A percentile compares a stretch with the other conserved stretches of the same genome.
These are phyloP conservation scores for Drosophila malerkotliana DNA, from an alignment of 1,140 invertebrate genomes.

Conservation along the genomic window DNA sequence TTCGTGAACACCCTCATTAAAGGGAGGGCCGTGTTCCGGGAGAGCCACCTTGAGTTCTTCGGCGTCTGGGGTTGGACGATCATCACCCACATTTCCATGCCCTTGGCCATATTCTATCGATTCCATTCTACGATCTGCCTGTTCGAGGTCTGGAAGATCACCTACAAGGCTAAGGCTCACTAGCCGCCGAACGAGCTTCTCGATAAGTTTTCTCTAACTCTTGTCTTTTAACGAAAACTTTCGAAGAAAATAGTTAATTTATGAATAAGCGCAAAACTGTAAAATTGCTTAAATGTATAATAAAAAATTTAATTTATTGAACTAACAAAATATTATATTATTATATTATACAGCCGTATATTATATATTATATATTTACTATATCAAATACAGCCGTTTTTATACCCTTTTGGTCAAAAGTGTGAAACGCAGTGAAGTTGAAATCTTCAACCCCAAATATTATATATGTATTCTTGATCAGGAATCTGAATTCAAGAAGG, in stretches of 20 bases:
- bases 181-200: conserved; percentile 19
- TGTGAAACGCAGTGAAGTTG: too few species aligned
- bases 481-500: too few species aligned
- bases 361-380: too few species aligned
- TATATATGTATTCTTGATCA: too few species aligned
- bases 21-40: conserved; percentile 91
- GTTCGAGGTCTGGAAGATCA: conserved; percentile 98
- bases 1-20: conserved; percentile 93
- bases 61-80: conserved; percentile 94
- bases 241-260: conserved; percentile 25
- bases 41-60: conserved; percentile 91
- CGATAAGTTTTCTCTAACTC: neutral
- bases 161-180: conserved; percentile 89
- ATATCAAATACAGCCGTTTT: too few species aligned
- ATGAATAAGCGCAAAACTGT: conserved; percentile 12
- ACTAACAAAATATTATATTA: neutral
- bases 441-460: too few species aligned
- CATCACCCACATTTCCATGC: conserved; percentile 93
- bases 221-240: neutral
- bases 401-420: too few species aligned
- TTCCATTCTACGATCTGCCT: conserved; percentile 98
- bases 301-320: conserved; percentile 41
- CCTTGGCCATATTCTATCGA: conserved; percentile 93
- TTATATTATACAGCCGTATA: too few species aligned
- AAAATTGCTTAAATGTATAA: conserved; percentile 12